Percentiles rank a stretch among this genome's conserved stretches.
phyloP scores from a whole-genome alignment of 1,140 invertebrate genomes.

The Euura lappo region DNA sequence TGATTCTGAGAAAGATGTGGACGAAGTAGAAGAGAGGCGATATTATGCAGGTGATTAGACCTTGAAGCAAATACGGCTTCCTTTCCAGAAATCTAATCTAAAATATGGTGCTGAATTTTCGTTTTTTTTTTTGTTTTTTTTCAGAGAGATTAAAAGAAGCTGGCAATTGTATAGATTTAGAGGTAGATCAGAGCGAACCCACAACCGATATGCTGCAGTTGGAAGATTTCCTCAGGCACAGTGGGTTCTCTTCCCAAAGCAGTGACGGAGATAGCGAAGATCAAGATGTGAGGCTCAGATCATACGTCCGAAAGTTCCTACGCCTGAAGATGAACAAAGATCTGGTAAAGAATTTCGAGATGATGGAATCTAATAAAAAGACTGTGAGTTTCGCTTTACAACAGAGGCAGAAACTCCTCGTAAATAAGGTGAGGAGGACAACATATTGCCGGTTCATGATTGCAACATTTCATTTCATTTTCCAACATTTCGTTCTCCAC shows the following conservation, averaged over 20 bases:
- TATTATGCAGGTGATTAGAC: constrained; percentile 37
- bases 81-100: too few relatives aligned
- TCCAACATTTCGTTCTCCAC: constrained; percentile 14
- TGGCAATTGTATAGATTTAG: constrained; percentile 33
- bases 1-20: constrained; percentile 58
- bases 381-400: constrained; percentile 73
- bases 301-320: constrained; percentile 72
- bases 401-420: constrained; percentile 67
- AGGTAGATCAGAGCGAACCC: constrained; percentile 50
- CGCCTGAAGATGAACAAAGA: constrained; percentile 65
- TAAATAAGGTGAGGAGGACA: constrained; percentile 61
- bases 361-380: constrained; percentile 72
- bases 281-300: constrained; percentile 70
- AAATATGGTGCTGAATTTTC: constrained; percentile 6
- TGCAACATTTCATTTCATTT: constrained; percentile 58
- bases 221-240: constrained; percentile 76
- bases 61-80: too few relatives aligned
- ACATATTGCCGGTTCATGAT: constrained; percentile 66
- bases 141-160: constrained; percentile 46
- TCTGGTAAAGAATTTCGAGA: constrained; percentile 56
- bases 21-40: constrained; percentile 51
- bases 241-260: constrained; percentile 71
- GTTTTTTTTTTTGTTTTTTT: constrained; percentile 22
- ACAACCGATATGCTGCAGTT: constrained; percentile 70
- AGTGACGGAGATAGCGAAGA: constrained; percentile 71